Conservation (phyloP, 2,888 invertebrate genomes). For the Nephrotoma flavescens region DNA sequence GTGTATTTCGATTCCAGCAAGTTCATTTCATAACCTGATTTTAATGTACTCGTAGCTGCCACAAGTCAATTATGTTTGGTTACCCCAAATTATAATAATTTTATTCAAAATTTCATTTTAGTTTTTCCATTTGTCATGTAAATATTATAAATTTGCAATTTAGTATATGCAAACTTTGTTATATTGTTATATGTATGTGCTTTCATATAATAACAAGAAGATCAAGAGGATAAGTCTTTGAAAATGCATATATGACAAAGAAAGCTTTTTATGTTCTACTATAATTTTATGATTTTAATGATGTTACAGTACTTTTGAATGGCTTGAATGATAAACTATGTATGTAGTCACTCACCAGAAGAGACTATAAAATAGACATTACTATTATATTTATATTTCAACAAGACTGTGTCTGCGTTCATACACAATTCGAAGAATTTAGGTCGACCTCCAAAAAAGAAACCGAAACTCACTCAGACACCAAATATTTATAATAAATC, state of each 20-base stretch:
- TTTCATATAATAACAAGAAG: background rate
- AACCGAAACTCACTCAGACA: background rate
- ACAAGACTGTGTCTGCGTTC: no score
- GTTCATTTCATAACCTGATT: no score
- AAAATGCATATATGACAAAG: background rate
- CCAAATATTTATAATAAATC: background rate
- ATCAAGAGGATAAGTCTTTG: background rate
- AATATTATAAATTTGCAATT: background rate
- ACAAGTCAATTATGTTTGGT: no score
- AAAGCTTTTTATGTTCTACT: background rate
- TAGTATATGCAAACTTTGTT: background rate
- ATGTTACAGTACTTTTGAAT: background rate
- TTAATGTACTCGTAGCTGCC: no score
- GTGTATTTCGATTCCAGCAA: no score
- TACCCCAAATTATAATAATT: background rate
- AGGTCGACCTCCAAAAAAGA: no score
- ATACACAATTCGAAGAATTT: background rate
- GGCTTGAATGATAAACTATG: background rate
- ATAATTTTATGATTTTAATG: background rate
- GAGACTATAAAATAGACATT: background rate
- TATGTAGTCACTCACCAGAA: background rate
- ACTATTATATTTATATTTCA: background rate
- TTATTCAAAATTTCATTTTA: background rate
- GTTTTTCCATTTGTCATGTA: background rate
- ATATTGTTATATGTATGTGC: no score